Evolutionary conservation across 2,888 invertebrate genomes (phyloP), one percentile per base, ranked within the genome.

Genomic region (Sphecodes monilicornis): DNA sequence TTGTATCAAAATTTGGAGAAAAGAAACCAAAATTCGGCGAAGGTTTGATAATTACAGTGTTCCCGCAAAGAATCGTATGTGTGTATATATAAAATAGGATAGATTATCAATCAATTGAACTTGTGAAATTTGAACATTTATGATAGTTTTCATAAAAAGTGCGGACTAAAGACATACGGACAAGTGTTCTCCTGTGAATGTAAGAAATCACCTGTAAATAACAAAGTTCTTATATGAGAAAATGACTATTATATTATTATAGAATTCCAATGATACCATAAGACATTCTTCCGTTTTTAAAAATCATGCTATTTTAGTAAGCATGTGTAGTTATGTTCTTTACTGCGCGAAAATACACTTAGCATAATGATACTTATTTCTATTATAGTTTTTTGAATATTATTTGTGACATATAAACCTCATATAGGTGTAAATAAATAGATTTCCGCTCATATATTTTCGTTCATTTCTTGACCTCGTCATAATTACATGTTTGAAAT

Each of bases 101-200:
- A 72, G 36, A 82, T 77, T 82, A 79, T 74, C 78, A 87, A 78
- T 84, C 68, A 74, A 69, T 78, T 85, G 70, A 68, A 68, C 73
- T 74, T 74, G 70, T 50, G 80, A 76, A 84, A 87, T 80, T 84
- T 66, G 84, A 79, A 88, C 76, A 75, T 76, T 87, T 70, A 82
- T 76, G 76, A 75, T 78, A 72, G 68, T 81, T 84, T 89, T 78
- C 80, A 66, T 82, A 74, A 50, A 41, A 80, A 78, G 41, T 76
- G 82, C 78, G 66, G 54, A 75, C 39, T 79, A 77, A 68, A 75
- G 76, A 71, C 74, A 80, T 84, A 74, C 78, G 77, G 64, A 76
- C 89, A 88, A 88, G 88, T 86, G 86, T 89, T 90, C 88, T 90
- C 88, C 85, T 64, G 77, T 78, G 69, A 80, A 80, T 86, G 82